Conservation (phyloP, 1,140 invertebrate species). For the Atta cephalotes region DNA sequence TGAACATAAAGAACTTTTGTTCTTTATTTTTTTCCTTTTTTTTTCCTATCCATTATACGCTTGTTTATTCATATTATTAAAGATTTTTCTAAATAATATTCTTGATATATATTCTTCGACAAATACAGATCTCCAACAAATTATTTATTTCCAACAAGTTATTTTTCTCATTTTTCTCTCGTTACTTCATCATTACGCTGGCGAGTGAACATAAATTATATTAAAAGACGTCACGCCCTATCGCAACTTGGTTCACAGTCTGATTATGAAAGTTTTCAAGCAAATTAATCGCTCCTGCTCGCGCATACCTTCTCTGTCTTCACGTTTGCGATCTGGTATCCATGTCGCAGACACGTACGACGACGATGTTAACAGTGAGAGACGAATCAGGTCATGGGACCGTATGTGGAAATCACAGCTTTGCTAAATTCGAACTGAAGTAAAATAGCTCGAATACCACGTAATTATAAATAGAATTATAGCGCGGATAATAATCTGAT, state of each 20-base stretch:
- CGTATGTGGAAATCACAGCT: slow-evolving; percentile 26
- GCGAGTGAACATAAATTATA: slow-evolving; percentile 71
- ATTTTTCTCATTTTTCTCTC: not conserved
- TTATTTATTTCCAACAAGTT: too few species aligned
- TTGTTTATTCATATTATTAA: not conserved
- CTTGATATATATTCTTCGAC: not conserved
- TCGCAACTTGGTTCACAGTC: slow-evolving; percentile 70
- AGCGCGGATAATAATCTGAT: not conserved
- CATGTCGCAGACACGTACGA: not conserved
- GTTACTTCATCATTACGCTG: not conserved
- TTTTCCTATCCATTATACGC: not conserved
- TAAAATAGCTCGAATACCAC: slow-evolving; percentile 6
- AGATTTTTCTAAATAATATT: not conserved
- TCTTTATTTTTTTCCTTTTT: not conserved
- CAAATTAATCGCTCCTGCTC: slow-evolving; percentile 74
- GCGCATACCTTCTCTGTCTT: slow-evolving; percentile 15
- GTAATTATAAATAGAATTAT: slow-evolving; percentile 31
- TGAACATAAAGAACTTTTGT: not conserved
- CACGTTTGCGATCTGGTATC: slow-evolving; percentile 21
- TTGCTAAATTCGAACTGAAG: slow-evolving; percentile 22
- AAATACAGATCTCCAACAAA: not conserved
- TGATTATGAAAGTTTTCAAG: slow-evolving; percentile 80
- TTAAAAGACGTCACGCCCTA: slow-evolving; percentile 75
- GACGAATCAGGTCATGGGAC: slow-evolving; percentile 40
- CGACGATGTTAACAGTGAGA: not conserved